Evolutionary conservation across 1,140 invertebrate species (phyloP), one percentile per base, ranked within the genome.

Genomic region (Linepithema humile): DNA sequence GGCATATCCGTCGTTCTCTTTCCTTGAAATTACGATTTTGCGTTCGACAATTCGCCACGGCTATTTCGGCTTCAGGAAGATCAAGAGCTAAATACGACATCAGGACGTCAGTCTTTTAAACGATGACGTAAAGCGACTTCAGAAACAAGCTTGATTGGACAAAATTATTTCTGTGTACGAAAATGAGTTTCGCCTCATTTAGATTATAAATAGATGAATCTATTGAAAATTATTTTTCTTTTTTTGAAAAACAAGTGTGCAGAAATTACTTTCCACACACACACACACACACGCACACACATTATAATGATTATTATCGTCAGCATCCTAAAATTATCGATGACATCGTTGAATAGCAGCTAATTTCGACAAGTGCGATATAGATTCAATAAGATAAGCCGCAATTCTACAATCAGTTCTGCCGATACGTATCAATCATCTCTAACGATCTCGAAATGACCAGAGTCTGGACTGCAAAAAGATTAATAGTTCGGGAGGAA

Each of bases 391-490:
- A 1, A 3, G 48, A 69, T 20, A 12, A 38, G 20, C 20, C 20
- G 35, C 12, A 15, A 35, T 53, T 80, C 17, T 32, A 70, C 50
- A 55, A 80, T 80, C 64, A 70, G 57, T 80, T 70, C 23, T 26
- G 23, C 48, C 75, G 75, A 80, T 80, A 80, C 17, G 64, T 80
- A 80, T 80, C 75, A 80, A 80, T 80, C 75, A 80, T n/a, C 48
- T 48, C 48, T 80, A 80, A 80, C 64, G 75, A 80, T 80, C 75
- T 78, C 64, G 38, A 69, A 64, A 80, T 70, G 64, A 80, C 35
- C 15, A 29, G 35, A 40, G 7, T 70, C 75, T 70, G 48, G 23
- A 55, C 48, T 80, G 75, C 75, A 69, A 80, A 80, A 80, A 80
- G 75, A 80, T 80, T 80, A 80, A 80, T 80, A 20, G 75, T 26